Conservation (phyloP, 2,888 invertebrate genomes). For the Ophion obscuratus region DNA sequence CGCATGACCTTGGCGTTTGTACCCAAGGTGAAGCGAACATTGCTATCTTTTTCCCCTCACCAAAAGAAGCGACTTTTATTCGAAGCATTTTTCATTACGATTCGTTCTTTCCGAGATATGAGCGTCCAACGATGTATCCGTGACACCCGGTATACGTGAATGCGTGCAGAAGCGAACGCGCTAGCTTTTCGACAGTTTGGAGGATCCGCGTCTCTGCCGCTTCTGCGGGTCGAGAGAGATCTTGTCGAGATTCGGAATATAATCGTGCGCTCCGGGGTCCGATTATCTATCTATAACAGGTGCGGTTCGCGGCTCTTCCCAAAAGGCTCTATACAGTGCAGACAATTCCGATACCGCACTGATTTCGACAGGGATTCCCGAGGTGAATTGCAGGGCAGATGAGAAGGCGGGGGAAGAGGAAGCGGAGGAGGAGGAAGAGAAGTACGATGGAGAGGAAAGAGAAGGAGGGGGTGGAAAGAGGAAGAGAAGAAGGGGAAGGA, state of each 20-base stretch:
- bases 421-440: too few species aligned
- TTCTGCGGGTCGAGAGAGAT: constrained; percentile 54
- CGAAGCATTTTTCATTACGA: too few species aligned
- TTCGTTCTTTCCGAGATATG: too few species aligned
- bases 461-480: too few species aligned
- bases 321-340: constrained; percentile 60
- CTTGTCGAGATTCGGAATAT: constrained; percentile 62
- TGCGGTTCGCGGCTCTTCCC: constrained; percentile 63
- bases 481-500: background rate
- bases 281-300: constrained; percentile 65
- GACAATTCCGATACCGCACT: constrained; percentile 62
- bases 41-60: too few species aligned
- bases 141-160: background rate
- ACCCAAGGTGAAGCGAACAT: too few species aligned
- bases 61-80: too few species aligned
- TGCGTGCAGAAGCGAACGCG: constrained; percentile 24
- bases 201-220: constrained; percentile 21
- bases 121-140: too few species aligned
- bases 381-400: constrained; percentile 5
- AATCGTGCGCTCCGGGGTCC: constrained; percentile 63
- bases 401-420: constrained; percentile 22
- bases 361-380: constrained; percentile 61
- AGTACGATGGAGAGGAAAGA: too few species aligned
- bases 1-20: too few species aligned
- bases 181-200: constrained; percentile 38